phyloP scores from a whole-genome alignment of 2,113 vertebrate species.

The Crocuta crocuta region DNA sequence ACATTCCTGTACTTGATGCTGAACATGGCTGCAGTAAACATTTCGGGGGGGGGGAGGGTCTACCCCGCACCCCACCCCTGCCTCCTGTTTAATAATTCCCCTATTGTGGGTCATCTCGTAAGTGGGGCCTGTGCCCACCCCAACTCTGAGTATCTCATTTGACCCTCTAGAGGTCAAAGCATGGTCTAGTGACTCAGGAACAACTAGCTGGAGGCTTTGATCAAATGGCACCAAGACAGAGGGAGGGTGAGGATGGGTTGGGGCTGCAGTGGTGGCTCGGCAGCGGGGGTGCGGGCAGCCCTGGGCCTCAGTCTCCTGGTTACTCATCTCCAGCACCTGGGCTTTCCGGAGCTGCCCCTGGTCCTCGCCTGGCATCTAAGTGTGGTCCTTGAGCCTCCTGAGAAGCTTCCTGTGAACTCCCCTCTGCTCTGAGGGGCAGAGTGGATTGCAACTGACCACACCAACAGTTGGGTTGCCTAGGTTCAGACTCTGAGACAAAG shows the following conservation, averaged over 20 bases:
- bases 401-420: not conserved
- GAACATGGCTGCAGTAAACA: not conserved
- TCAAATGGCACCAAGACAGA: not conserved
- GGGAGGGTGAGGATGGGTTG: no score
- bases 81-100: not conserved
- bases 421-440: not conserved
- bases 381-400: not conserved
- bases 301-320: not conserved
- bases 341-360: not conserved
- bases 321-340: not conserved
- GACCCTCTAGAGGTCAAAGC: not conserved
- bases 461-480: not conserved
- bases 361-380: not conserved
- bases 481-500: not conserved
- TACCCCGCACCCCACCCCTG: not conserved
- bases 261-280: not conserved
- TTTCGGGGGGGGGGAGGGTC: accelerated
- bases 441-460: not conserved
- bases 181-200: not conserved
- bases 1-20: accelerated
- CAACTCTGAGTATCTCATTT: not conserved
- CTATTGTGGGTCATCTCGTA: accelerated
- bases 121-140: not conserved
- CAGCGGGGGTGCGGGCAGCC: not conserved
- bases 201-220: not conserved